These are phyloP conservation scores for Tragelaphus eurycerus DNA, from an alignment of 2,797 vertebrate species.

Conservation along the genomic window DNA sequence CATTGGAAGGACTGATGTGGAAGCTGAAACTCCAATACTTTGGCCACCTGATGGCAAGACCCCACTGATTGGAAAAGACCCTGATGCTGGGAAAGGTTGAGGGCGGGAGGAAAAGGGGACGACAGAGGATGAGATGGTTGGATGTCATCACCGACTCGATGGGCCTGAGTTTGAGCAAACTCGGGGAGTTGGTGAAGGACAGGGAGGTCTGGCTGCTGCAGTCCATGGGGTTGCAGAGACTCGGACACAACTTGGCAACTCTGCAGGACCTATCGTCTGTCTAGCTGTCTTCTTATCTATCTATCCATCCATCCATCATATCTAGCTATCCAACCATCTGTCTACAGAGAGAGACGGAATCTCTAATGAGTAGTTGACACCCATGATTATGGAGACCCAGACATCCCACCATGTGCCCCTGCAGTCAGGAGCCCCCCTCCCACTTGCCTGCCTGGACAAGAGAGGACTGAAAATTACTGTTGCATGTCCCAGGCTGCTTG, in stretches of 20 bases:
- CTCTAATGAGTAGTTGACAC: not conserved
- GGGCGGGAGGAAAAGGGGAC: accelerated
- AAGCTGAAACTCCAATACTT: no score
- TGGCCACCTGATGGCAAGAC: no score
- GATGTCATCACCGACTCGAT: accelerated
- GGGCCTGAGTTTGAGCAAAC: accelerated
- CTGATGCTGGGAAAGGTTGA: not conserved
- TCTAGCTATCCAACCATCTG: no score
- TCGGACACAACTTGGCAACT: not conserved
- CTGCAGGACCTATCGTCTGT: accelerated
- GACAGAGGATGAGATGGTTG: accelerated
- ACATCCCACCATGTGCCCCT: accelerated
- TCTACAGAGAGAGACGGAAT: not conserved
- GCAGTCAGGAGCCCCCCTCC: not conserved
- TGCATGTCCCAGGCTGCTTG: accelerated
- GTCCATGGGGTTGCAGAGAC: accelerated
- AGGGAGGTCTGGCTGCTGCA: not conserved
- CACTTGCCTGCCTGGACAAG: accelerated
- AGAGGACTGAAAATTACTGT: accelerated
- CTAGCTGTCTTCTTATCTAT: not conserved
- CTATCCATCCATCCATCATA: not conserved
- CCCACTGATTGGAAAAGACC: not conserved
- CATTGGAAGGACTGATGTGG: not conserved
- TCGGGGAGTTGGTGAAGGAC: accelerated
- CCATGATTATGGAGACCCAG: accelerated